Conservation (phyloP, 2,888 invertebrate genomes). For the Drosophila pseudotalamancana region DNA sequence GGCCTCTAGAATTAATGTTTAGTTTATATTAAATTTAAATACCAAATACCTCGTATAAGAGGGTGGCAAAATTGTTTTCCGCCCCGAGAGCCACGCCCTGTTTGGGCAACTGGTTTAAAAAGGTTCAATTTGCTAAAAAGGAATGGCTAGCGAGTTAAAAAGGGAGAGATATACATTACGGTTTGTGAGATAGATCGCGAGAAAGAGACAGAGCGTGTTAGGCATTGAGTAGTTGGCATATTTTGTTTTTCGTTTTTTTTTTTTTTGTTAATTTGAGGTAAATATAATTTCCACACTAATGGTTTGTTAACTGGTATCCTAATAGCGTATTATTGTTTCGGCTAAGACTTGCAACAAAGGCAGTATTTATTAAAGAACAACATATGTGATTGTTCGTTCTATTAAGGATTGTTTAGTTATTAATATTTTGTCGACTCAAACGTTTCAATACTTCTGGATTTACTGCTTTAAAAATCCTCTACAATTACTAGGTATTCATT, state of each 20-base stretch:
- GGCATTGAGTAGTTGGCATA: slow-evolving; percentile 9
- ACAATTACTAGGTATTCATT: slow-evolving; percentile 19
- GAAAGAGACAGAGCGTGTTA: background rate
- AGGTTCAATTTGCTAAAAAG: slow-evolving; percentile 41
- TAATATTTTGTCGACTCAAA: slow-evolving; percentile 2
- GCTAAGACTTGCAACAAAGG: slow-evolving; percentile 21
- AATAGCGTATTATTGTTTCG: background rate
- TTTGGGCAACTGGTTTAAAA: slow-evolving; percentile 68
- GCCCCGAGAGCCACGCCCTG: no score
- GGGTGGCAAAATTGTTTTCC: no score
- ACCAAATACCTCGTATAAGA: no score
- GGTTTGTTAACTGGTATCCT: slow-evolving; percentile 22
- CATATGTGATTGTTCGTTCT: background rate
- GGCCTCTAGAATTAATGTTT: no score
- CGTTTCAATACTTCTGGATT: background rate
- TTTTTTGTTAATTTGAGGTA: slow-evolving; percentile 19
- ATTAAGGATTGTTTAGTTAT: slow-evolving; percentile 7
- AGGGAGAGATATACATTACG: slow-evolving; percentile 16
- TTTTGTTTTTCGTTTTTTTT: slow-evolving; percentile 6
- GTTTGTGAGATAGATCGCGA: slow-evolving; percentile 2
- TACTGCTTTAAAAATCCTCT: slow-evolving; percentile 23
- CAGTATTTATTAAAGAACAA: background rate
- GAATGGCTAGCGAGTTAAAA: slow-evolving; percentile 7
- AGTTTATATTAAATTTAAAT: no score
- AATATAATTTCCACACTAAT: slow-evolving; percentile 8